These are phyloP conservation scores for Diplolepis rosae DNA, from an alignment of 2,888 invertebrate genomes.

Conservation along the genomic window DNA sequence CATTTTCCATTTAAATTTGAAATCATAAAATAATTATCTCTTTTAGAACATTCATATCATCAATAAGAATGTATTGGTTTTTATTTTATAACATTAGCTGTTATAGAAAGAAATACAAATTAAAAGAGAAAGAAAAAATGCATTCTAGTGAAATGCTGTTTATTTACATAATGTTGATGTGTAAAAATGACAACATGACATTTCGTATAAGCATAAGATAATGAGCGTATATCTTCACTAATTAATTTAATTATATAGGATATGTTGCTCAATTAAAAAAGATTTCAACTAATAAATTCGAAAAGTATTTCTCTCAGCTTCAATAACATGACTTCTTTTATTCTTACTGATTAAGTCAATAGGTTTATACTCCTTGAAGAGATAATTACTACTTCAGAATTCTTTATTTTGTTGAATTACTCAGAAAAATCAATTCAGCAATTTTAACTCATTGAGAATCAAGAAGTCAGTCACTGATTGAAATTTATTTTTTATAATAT, in stretches of 20 bases:
- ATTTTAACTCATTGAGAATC: too few species aligned
- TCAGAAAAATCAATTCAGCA: too few species aligned
- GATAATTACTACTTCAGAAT: not conserved
- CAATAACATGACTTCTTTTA: not conserved
- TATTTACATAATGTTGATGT: not conserved
- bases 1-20: too few species aligned
- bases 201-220: not conserved
- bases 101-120: not conserved
- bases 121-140: not conserved
- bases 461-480: too few species aligned
- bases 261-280: not conserved
- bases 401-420: not conserved
- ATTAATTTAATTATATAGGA: too few species aligned
- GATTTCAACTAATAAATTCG: not conserved
- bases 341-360: not conserved
- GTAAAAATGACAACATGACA: not conserved
- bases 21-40: too few species aligned
- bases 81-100: conserved; percentile 58
- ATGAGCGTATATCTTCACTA: not conserved
- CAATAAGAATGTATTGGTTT: too few species aligned
- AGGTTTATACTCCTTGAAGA: not conserved
- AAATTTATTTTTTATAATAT: not conserved
- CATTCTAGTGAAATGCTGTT: not conserved
- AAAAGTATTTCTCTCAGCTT: not conserved
- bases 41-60: too few species aligned